Evolutionary conservation across 2,888 invertebrate genomes (phyloP).

Genomic region (Xiphydria camelus): DNA sequence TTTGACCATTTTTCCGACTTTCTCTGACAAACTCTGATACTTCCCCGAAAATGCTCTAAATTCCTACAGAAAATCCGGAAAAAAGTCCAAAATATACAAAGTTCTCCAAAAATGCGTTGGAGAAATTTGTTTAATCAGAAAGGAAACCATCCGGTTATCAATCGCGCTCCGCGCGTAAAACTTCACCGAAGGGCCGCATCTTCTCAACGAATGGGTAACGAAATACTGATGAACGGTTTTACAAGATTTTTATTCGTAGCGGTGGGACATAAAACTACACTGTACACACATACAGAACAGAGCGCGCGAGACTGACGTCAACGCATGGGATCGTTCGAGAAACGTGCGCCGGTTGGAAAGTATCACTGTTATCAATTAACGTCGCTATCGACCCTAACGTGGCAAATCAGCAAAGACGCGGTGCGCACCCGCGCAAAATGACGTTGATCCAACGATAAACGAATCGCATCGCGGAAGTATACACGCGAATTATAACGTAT

Average conservation of each 20-base stretch:
- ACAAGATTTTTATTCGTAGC: conserved; percentile 37
- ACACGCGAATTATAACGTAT: conserved; percentile 23
- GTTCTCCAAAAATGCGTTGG: no score
- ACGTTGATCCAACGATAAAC: conserved; percentile 33
- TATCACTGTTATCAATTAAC: conserved; percentile 20
- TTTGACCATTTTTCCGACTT: no score
- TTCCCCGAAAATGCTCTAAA: no score
- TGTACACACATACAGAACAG: conserved; percentile 35
- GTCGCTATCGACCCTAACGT: conserved; percentile 4
- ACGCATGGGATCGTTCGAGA: neutral
- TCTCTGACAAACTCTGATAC: no score
- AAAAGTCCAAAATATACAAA: no score
- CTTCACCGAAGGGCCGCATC: no score
- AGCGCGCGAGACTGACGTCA: conserved; percentile 22
- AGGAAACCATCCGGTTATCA: no score
- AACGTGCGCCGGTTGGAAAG: conserved; percentile 20
- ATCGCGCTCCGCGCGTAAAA: no score
- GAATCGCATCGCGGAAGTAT: conserved; percentile 20
- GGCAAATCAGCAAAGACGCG: neutral
- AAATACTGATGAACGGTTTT: neutral
- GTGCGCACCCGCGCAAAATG: conserved; percentile 29
- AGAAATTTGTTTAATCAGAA: no score
- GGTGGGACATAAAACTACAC: conserved; percentile 36
- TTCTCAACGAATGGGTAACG: no score
- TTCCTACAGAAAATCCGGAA: no score